Evolutionary conservation across 2,113 vertebrate genomes (phyloP).

Genomic region (Forbesichthys papilliferus): DNA sequence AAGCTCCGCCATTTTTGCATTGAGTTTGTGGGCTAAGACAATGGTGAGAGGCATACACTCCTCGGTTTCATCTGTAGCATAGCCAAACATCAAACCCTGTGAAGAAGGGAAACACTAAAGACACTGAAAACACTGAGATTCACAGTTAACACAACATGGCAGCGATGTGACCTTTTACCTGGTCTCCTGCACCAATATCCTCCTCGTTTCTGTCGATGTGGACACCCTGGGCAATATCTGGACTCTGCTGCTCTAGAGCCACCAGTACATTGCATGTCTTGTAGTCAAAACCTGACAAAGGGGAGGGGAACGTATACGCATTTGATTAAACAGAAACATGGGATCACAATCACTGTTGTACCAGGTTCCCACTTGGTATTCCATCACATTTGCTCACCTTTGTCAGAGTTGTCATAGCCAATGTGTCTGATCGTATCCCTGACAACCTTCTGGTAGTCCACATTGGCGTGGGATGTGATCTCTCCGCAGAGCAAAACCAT

Average conservation of each 20-base stretch:
- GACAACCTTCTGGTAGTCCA: constrained; percentile 95
- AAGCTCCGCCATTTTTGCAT: constrained; percentile 88
- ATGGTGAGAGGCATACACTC: constrained; percentile 97
- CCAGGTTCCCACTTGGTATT: neutral
- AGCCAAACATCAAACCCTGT: constrained; percentile 97
- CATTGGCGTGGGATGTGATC: constrained; percentile 88
- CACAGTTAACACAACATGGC: too few species aligned
- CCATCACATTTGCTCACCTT: constrained; percentile 75
- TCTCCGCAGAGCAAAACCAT: constrained; percentile 97
- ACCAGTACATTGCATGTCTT: constrained; percentile 97
- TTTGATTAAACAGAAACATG: neutral
- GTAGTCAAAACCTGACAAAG: constrained; percentile 88
- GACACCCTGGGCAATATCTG: constrained; percentile 94
- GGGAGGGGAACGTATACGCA: neutral
- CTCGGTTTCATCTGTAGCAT: constrained; percentile 95
- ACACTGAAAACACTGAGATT: too few species aligned
- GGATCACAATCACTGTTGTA: neutral
- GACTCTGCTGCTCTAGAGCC: constrained; percentile 94
- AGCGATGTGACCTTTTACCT: constrained; percentile 73
- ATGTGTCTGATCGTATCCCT: constrained; percentile 90
- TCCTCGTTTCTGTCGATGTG: constrained; percentile 88
- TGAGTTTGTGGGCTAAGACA: constrained; percentile 92
- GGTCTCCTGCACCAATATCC: constrained; percentile 94
- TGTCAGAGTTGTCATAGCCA: constrained; percentile 93
- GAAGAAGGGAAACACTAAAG: neutral